phyloP scores from a whole-genome alignment of 2,888 invertebrate genomes.

The Ypsolopha sequella region DNA sequence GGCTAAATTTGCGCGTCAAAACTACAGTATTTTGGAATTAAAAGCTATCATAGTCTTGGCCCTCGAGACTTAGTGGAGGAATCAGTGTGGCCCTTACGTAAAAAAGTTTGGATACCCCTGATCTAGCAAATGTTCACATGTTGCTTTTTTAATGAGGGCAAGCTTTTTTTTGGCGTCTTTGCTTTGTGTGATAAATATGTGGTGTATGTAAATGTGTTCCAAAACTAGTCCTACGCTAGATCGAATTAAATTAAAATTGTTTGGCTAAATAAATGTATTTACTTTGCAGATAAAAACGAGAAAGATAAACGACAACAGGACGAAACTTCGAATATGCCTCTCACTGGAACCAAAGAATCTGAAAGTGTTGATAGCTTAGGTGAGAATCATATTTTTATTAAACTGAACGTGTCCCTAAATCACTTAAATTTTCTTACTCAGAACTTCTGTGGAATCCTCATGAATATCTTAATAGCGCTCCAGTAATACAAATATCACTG shows the following conservation, averaged over 20 bases:
- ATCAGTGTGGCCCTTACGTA: too few species aligned
- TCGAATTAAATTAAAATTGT: too few species aligned
- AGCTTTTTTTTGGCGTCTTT: neutral
- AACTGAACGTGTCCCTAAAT: neutral
- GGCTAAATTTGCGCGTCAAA: too few species aligned
- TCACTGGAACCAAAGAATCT: constrained; percentile 55
- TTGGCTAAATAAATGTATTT: too few species aligned
- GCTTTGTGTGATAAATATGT: neutral
- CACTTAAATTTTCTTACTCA: neutral
- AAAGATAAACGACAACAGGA: constrained; percentile 52
- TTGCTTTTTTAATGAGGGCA: neutral
- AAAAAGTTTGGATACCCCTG: too few species aligned
- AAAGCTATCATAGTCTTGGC: too few species aligned
- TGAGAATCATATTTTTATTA: constrained; percentile 19
- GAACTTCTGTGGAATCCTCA: neutral
- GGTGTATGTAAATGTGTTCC: neutral
- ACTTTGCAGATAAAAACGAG: constrained; percentile 39
- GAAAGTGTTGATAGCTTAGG: constrained; percentile 63
- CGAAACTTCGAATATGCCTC: constrained; percentile 55
- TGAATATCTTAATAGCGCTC: too few species aligned
- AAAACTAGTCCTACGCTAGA: too few species aligned
- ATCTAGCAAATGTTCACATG: too few species aligned
- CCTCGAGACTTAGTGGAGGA: too few species aligned
- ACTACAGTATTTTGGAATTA: too few species aligned
- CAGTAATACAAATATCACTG: too few species aligned